Evolutionary conservation across 2,113 vertebrate genomes (phyloP), one percentile per base, ranked within the genome.

Genomic region (Tachuris rubrigastra): DNA sequence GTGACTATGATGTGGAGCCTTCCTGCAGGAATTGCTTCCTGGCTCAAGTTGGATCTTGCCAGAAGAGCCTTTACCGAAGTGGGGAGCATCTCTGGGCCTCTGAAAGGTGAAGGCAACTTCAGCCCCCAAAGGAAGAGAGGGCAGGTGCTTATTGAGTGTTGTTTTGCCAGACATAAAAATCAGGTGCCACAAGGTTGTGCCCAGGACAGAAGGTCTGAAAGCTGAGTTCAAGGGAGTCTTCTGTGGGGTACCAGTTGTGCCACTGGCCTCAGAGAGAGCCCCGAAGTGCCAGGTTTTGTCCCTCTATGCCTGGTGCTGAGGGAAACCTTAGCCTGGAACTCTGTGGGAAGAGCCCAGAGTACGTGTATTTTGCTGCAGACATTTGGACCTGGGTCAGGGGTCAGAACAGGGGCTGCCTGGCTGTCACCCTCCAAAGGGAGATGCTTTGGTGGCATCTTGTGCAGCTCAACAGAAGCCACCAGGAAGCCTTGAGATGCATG

Each of bases 21-120:
- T 50, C 49, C 83, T 73, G 72, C 42, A n/a, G 87, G 60, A 80
- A 18, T 11, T 12, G 27, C 65, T 42, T 9, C 55, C 23, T 30
- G 60, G 60, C 24, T 30, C 3, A 60, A 44, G 50, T 55, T 81
- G 69, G 24, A 1, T 37, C 12, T 52, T 66, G n/a, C 41, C 86
- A 55, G 63, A 31, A 79, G 42, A 11, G 24, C 12, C 33, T 0
- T 14, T 37, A 2, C 13, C 9, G 0, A 9, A 1, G 15, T 6
- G 69, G 39, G 24, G 33, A 27, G 23, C 9, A 6, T 14, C 25
- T 39, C 60, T 31, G 72, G 56, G 6, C 5, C 21, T n/a, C 62
- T 28, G 52, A 9, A 42, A 35, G 66, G 49, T 23, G n/a, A 58
- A 31, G 83, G 37, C 30, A 78, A 14, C 74, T 76, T 42, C 33